Percentiles rank a stretch among this genome's conserved stretches.
Evolutionary conservation across 2,797 vertebrate species (phyloP).

Genomic region (Danio tinwini): DNA sequence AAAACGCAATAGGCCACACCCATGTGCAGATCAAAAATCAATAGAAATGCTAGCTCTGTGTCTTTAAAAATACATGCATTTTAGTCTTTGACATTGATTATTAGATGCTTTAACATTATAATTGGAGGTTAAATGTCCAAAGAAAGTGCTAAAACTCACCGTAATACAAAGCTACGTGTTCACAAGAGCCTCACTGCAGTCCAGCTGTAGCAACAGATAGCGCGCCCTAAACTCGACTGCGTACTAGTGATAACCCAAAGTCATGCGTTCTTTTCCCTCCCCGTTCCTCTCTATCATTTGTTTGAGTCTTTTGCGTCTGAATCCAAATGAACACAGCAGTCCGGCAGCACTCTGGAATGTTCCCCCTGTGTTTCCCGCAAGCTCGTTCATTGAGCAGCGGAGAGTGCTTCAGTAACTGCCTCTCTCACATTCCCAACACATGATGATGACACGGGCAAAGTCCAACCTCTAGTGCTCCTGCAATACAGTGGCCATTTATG

Average conservation of each 20-base stretch:
- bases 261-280: slow-evolving; percentile 47
- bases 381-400: slow-evolving; percentile 18
- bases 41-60: not conserved
- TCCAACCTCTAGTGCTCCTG: slow-evolving; percentile 37
- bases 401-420: not conserved
- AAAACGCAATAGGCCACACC: slow-evolving; percentile 27
- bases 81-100: not conserved
- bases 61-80: not conserved
- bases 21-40: slow-evolving; percentile 22
- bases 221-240: slow-evolving; percentile 44
- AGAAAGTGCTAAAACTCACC: slow-evolving; percentile 13
- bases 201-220: slow-evolving; percentile 66
- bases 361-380: slow-evolving; percentile 18
- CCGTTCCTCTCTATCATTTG: not conserved
- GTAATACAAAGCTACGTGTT: slow-evolving; percentile 11
- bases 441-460: slow-evolving; percentile 45
- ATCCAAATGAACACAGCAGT: slow-evolving; percentile 24
- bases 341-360: slow-evolving; percentile 44
- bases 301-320: slow-evolving; percentile 1
- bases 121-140: not conserved
- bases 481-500: slow-evolving; percentile 17
- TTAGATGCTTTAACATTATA: not conserved
- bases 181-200: slow-evolving; percentile 29
- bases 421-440: slow-evolving; percentile 47
- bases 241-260: slow-evolving; percentile 67